These are phyloP conservation scores for Tholera decimalis DNA, from an alignment of 2,888 invertebrate genomes.

Conservation along the genomic window DNA sequence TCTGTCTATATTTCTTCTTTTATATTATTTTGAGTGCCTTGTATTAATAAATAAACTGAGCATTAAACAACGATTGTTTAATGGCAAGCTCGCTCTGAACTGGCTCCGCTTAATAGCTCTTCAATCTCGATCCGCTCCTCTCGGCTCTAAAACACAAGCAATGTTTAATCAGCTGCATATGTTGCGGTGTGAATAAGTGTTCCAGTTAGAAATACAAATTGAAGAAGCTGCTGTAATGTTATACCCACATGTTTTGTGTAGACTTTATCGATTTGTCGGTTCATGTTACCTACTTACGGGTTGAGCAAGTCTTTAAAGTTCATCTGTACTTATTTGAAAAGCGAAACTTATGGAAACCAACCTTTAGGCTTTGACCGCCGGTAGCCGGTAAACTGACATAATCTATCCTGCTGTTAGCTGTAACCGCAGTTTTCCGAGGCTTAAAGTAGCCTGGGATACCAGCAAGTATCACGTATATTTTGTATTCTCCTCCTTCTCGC, in stretches of 20 bases:
- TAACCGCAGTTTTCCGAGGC: neutral
- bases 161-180: slow-evolving; percentile 31
- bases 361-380: no score
- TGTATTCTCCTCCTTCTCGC: no score
- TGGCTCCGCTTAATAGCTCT: neutral
- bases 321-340: neutral
- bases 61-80: no score
- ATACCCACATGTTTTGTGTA: slow-evolving; percentile 9
- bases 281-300: neutral
- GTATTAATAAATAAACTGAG: no score
- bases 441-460: neutral
- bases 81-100: neutral
- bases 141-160: neutral
- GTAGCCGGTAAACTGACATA: no score
- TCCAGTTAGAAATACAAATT: slow-evolving; percentile 37
- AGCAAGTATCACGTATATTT: no score
- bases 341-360: no score
- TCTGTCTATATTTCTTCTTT: no score
- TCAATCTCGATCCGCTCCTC: neutral
- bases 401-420: neutral
- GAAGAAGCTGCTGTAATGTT: slow-evolving; percentile 28
- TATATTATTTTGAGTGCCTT: no score
- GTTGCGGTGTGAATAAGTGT: slow-evolving; percentile 9
- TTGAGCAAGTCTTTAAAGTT: neutral
- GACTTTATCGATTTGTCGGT: slow-evolving; percentile 10